Base-by-base conservation (phyloP, 2,888 invertebrate genomes). In the Agapostemon virescens region DNA sequence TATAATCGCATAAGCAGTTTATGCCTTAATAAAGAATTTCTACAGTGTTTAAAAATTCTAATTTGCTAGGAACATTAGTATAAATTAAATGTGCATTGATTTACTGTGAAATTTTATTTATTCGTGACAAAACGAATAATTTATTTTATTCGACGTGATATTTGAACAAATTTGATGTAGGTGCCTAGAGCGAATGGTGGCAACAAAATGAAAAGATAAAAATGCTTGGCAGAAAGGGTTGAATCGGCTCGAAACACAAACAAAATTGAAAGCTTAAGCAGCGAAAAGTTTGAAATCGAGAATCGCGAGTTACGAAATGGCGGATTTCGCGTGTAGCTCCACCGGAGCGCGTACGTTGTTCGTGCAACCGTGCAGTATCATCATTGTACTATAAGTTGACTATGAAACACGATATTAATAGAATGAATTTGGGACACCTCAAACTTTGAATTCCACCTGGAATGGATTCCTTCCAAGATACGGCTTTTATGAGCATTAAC, bases 301-400 rank as follows among this genome's bases (percentile, higher is more conserved):
- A 23, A 61, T 33, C 20, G 15, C 26, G 13, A 23, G 36, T 55
- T 30, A 36, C n/a, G 36, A 63, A 68, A 73, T 45, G 30, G 63
- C 17, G 45, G 52, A 55, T 68, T 73, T 77, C 42, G 67, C 36
- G 63, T 69, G 67, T 33, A 40, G 52, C 23, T 78, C 38, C n/a
- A 20, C 20, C 15, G 38, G 45, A 52, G 68, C 72, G 72, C 72
- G 20, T 64, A 42, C 52, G 38, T 69, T 77, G 52, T 72, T 42
- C 78, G 78, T 64, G 78, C 40, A 40, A 36, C 15, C 52, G 36
- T 67, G 33, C 61, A 63, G 36, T 78, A 79, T 68, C 78, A 68
- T 36, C 61, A 36, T 49, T 67, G 40, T 63, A 26, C 63, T 71
- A 52, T 61, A 38, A 68, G 45, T 69, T 78, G 52, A 68, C 78